Evolutionary conservation across 2,113 vertebrate genomes (phyloP).

Genomic region (Rhea americana): DNA sequence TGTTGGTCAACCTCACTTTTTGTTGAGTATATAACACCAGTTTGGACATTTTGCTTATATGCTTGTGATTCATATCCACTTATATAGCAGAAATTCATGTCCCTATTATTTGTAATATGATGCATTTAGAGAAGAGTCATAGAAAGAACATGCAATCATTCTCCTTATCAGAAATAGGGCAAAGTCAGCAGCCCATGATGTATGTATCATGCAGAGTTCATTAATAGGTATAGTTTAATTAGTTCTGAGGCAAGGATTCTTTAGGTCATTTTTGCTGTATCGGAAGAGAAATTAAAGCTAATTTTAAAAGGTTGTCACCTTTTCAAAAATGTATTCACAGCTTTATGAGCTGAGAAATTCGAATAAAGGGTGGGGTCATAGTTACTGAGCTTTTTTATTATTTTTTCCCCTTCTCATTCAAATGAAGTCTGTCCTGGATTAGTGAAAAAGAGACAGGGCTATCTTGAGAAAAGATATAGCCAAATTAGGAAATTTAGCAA

Average conservation of each 20-base stretch:
- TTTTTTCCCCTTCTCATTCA: conserved; percentile 34
- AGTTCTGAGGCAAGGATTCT: conserved; percentile 55
- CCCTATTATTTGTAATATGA: conserved; percentile 51
- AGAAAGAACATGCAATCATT: conserved; percentile 51
- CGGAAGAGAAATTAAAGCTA: conserved; percentile 48
- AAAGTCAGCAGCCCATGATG: conserved; percentile 4
- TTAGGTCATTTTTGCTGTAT: conserved; percentile 51
- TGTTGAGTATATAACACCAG: conserved; percentile 29
- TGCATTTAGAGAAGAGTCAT: conserved; percentile 40
- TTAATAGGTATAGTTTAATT: conserved; percentile 67
- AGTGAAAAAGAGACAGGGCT: conserved; percentile 29
- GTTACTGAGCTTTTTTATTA: neutral
- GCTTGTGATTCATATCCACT: neutral
- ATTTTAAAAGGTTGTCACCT: conserved; percentile 57
- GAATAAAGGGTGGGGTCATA: neutral
- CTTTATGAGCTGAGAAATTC: conserved; percentile 11
- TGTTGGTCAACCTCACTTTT: conserved; percentile 46
- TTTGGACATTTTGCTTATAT: conserved; percentile 29
- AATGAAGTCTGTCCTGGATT: neutral
- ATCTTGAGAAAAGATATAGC: neutral
- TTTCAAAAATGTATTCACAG: conserved; percentile 50
- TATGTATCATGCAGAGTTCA: conserved; percentile 26
- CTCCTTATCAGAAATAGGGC: conserved; percentile 56
- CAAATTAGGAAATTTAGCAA: neutral
- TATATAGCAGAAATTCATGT: conserved; percentile 21